A percentile compares a stretch with the other conserved stretches of the same genome.
Conservation (phyloP, 2,888 invertebrate species). For the Scelioninae gen. 1 region DNA sequence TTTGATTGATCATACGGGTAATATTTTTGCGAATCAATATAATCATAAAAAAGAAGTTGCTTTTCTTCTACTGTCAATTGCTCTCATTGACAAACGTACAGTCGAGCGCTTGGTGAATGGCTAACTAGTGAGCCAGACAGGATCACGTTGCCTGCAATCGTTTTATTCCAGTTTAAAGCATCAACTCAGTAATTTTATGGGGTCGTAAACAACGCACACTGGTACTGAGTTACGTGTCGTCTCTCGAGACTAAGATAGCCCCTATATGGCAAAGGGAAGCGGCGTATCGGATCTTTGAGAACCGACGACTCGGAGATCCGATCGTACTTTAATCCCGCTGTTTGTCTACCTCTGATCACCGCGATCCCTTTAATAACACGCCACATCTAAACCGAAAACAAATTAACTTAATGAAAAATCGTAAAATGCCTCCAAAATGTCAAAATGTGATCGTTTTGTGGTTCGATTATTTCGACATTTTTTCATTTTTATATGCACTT, state of each 20-base stretch:
- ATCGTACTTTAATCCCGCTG: slow-evolving; percentile 69
- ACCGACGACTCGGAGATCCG: slow-evolving; percentile 70
- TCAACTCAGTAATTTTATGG: slow-evolving; percentile 83
- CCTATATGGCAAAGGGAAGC: slow-evolving; percentile 65
- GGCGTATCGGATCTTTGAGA: slow-evolving; percentile 71
- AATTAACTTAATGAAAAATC: slow-evolving; percentile 59
- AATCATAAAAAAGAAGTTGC: slow-evolving; percentile 40
- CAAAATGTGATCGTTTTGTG: slow-evolving; percentile 9
- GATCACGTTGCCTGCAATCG: slow-evolving; percentile 75
- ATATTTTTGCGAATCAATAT: slow-evolving; percentile 30
- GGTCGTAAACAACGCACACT: slow-evolving; percentile 81
- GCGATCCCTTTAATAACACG: slow-evolving; percentile 65
- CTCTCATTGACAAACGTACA: slow-evolving; percentile 64
- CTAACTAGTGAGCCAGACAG: slow-evolving; percentile 70
- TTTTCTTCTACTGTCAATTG: slow-evolving; percentile 55
- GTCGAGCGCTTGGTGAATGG: slow-evolving; percentile 53
- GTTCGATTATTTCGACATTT: slow-evolving; percentile 2
- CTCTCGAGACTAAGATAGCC: slow-evolving; percentile 71
- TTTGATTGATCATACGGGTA: slow-evolving; percentile 1
- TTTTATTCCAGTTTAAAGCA: slow-evolving; percentile 82
- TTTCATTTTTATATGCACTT: not conserved
- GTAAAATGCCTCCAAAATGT: slow-evolving; percentile 44
- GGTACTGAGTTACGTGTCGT: slow-evolving; percentile 83
- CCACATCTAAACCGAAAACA: slow-evolving; percentile 55
- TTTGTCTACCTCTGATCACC: slow-evolving; percentile 63